Percentiles rank a stretch among this genome's conserved stretches.
Evolutionary conservation across 2,797 vertebrate genomes (phyloP).

Genomic region (Aselliscus stoliczkanus): DNA sequence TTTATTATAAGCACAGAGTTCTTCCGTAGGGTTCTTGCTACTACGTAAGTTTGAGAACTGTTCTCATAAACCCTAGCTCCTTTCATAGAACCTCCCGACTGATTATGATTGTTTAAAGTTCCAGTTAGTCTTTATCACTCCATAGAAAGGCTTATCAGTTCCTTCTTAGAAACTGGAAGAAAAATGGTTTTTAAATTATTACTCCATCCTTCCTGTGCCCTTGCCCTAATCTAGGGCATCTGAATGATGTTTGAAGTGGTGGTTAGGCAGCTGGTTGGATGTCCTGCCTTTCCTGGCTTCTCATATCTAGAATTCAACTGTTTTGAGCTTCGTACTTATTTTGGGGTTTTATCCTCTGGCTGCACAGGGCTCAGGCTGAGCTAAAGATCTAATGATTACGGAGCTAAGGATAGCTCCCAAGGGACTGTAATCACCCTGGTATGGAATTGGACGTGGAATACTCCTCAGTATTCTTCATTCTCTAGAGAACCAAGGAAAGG

Average conservation of each 20-base stretch:
- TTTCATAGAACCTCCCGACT: background rate
- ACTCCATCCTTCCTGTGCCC: background rate
- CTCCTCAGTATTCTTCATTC: background rate
- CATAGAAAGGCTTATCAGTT: background rate
- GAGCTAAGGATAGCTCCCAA: background rate
- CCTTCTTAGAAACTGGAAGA: background rate
- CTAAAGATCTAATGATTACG: background rate
- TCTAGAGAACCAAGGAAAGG: background rate
- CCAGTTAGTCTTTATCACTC: background rate
- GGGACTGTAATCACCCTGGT: background rate
- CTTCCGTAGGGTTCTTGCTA: background rate
- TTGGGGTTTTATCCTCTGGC: background rate
- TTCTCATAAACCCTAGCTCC: background rate
- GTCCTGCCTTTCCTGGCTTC: background rate
- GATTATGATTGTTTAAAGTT: background rate
- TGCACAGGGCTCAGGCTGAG: background rate
- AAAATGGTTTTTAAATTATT: background rate
- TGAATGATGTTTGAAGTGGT: background rate
- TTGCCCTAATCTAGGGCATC: background rate
- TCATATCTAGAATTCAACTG: background rate
- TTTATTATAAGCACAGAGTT: background rate
- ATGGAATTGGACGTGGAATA: background rate
- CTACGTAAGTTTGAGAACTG: background rate
- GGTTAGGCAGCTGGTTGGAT: background rate
- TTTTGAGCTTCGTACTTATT: background rate